Evolutionary conservation across 2,113 vertebrate genomes (phyloP).

Genomic region (Pangasianodon gigas): DNA sequence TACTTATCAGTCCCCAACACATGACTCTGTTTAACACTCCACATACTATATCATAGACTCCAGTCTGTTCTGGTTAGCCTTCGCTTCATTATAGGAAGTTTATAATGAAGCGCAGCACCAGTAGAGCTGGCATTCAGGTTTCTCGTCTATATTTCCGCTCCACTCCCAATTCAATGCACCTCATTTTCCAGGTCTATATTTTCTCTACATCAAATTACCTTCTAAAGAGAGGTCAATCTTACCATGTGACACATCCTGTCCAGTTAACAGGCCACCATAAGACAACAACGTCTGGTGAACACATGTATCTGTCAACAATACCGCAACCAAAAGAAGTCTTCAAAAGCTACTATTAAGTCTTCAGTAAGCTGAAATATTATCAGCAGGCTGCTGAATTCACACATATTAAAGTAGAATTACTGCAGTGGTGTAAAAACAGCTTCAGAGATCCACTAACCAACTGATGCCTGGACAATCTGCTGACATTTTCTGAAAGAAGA

Average conservation of each 20-base stretch:
- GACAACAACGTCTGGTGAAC: neutral
- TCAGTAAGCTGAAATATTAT: conserved; percentile 37
- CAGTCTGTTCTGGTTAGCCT: conserved; percentile 22
- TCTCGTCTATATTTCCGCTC: neutral
- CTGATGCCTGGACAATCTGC: neutral
- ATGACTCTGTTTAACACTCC: conserved; percentile 45
- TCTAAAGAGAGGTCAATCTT: conserved; percentile 13
- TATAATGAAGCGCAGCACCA: conserved; percentile 41
- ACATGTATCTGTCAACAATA: conserved; percentile 8
- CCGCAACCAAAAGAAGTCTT: conserved; percentile 13
- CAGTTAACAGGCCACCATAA: neutral
- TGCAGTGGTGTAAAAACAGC: conserved; percentile 15
- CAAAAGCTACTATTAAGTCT: conserved; percentile 36
- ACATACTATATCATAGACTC: conserved; percentile 40
- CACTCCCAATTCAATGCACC: neutral
- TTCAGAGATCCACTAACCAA: neutral
- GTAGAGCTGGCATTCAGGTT: neutral
- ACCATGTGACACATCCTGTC: neutral
- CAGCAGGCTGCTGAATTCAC: conserved; percentile 12
- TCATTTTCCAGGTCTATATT: neutral
- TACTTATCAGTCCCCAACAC: conserved; percentile 42
- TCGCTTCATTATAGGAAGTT: conserved; percentile 21
- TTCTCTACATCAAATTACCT: neutral
- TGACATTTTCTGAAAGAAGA: conserved; percentile 1
- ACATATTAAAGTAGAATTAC: conserved; percentile 27